phyloP scores from a whole-genome alignment of 2,797 vertebrate species.

The Acipenser ruthenus region DNA sequence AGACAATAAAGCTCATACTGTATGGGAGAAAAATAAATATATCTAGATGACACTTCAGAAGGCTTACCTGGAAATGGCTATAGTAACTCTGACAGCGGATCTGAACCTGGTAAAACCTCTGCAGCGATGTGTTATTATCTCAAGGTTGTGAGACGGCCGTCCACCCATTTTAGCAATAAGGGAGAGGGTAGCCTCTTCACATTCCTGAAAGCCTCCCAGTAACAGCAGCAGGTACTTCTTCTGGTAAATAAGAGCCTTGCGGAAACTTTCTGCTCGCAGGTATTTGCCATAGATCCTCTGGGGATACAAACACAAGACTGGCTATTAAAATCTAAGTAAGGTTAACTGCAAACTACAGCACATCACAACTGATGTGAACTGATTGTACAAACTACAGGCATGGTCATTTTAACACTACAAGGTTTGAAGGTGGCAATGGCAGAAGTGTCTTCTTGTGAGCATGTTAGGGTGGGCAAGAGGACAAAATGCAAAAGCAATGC shows the following conservation, averaged over 20 bases:
- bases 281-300: conserved; percentile 91
- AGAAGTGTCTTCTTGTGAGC: too few species aligned
- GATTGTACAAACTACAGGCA: too few species aligned
- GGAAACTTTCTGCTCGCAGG: conserved; percentile 87
- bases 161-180: conserved; percentile 86
- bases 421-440: background rate
- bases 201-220: conserved; percentile 90
- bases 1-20: too few species aligned
- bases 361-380: too few species aligned
- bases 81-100: conserved; percentile 77
- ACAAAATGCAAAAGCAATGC: background rate
- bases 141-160: conserved; percentile 57
- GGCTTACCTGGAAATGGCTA: conserved; percentile 84
- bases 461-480: background rate
- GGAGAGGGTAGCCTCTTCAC: conserved; percentile 83
- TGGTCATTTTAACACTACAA: background rate
- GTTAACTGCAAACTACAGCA: too few species aligned
- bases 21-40: too few species aligned
- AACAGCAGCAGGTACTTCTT: conserved; percentile 92
- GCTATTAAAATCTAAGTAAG: too few species aligned
- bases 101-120: conserved; percentile 79
- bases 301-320: conserved; percentile 7
- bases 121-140: conserved; percentile 59
- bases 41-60: background rate
- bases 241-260: conserved; percentile 95